phyloP scores from a whole-genome alignment of 1,140 invertebrate genomes.

The Conus ventricosus region DNA sequence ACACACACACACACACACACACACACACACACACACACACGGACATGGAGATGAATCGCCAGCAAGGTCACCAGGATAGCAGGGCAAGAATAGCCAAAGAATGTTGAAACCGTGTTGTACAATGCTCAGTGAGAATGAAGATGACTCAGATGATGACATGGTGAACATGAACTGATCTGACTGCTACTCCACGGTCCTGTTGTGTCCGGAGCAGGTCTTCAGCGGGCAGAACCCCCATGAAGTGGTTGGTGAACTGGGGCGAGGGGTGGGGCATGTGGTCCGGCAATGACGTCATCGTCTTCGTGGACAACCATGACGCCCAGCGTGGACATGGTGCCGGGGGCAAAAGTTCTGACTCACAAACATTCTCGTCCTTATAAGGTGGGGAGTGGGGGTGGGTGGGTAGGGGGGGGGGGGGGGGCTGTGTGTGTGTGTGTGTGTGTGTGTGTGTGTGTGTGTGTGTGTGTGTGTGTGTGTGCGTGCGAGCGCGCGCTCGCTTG shows the following conservation, averaged over 20 bases:
- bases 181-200: too few species aligned
- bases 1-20: too few species aligned
- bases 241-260: slow-evolving; percentile 66
- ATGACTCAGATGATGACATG: too few species aligned
- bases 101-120: too few species aligned
- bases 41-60: too few species aligned
- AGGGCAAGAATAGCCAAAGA: too few species aligned
- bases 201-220: slow-evolving; percentile 28
- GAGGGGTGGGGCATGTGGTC: slow-evolving; percentile 69
- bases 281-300: slow-evolving; percentile 71
- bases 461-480: not conserved
- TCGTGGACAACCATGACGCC: slow-evolving; percentile 77
- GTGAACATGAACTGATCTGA: too few species aligned
- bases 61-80: too few species aligned
- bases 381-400: slow-evolving; percentile 43
- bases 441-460: not conserved
- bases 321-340: slow-evolving; percentile 73
- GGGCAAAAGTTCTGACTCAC: slow-evolving; percentile 69
- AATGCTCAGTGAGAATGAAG: too few species aligned
- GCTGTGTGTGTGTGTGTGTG: not conserved
- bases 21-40: too few species aligned
- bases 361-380: slow-evolving; percentile 75
- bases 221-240: slow-evolving; percentile 58
- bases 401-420: not conserved
- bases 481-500: not conserved